Base-by-base conservation (phyloP, 2,888 invertebrate species). In the Scaptomyza reducta region DNA sequence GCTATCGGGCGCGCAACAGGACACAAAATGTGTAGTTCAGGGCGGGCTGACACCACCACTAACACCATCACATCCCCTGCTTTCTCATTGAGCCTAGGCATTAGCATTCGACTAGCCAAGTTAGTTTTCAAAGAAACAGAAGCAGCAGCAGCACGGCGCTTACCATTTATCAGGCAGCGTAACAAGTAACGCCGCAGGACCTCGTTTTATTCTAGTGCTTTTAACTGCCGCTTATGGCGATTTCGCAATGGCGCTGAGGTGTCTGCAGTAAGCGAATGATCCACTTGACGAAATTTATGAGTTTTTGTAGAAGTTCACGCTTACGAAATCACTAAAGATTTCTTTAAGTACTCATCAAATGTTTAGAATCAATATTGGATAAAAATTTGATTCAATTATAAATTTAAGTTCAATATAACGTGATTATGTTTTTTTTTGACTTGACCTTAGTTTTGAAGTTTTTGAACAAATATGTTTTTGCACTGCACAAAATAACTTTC, bases 111-210 rank as follows among this genome's bases (percentile, higher is more conserved):
- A 42, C 38, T 46, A 51, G 31, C 31, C 64, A 46, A 49, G 51
- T 25, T 31, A 41, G 46, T 50, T 72, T 62, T 55, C 59, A 55
- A 57, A 49, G 38, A 14, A 40, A 7, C 14, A 38, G 14, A 0
- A 38, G 38, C 38, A 14, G 38, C 9, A 40, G 74, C 47, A 6
- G 40, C 57, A 44, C 51, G 50, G 56, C 35, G 16, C 33, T 50
- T 51, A 27, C 66, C 86, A 86, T 83, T 70, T 80, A 80, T 80
- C 83, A 70, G 64, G 61, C 70, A 49, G 64, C 66, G 77, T 83
- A 83, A 83, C 80, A 86, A 86, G 71, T 72, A 44, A 51, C 78
- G 75, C 86, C 77, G 51, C 81, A 82, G 79, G 77, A 71, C 49
- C 59, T 68, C 55, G 54, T 56, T 79, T 75, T 70, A 74, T 79